Evolutionary conservation across 2,888 invertebrate genomes (phyloP).

Genomic region (Pterostichus madidus): DNA sequence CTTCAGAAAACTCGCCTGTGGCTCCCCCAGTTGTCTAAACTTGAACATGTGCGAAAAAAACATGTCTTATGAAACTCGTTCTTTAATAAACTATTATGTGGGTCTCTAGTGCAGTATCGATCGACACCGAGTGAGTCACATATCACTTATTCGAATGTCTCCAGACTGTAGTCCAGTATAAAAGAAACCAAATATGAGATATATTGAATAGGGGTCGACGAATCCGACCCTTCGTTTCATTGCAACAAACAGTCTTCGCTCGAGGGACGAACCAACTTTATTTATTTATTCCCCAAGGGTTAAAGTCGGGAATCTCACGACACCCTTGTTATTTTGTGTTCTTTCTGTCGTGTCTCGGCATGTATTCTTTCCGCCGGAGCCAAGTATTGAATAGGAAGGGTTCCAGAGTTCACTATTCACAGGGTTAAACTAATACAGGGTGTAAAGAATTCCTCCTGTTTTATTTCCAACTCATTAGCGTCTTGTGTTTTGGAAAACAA

Average conservation of each 20-base stretch:
- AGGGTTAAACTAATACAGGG: background rate
- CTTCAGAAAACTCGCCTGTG: no score
- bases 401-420: slow-evolving; percentile 42
- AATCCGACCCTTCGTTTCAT: slow-evolving; percentile 58
- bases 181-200: slow-evolving; percentile 67
- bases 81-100: background rate
- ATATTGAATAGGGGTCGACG: slow-evolving; percentile 66
- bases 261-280: slow-evolving; percentile 8
- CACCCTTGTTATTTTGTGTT: slow-evolving; percentile 67
- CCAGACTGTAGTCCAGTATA: slow-evolving; percentile 30
- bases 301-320: slow-evolving; percentile 46
- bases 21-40: no score
- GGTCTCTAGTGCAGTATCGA: slow-evolving; percentile 44
- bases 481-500: background rate
- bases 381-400: slow-evolving; percentile 49
- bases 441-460: background rate
- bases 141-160: slow-evolving; percentile 60
- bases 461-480: slow-evolving; percentile 22
- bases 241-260: slow-evolving; percentile 46
- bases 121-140: slow-evolving; percentile 47
- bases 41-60: no score
- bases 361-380: slow-evolving; percentile 16
- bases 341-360: slow-evolving; percentile 17
- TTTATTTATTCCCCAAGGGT: slow-evolving; percentile 52
- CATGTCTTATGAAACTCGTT: no score